phyloP scores from a whole-genome alignment of 2,888 invertebrate genomes.

The Coelopa pilipes region DNA sequence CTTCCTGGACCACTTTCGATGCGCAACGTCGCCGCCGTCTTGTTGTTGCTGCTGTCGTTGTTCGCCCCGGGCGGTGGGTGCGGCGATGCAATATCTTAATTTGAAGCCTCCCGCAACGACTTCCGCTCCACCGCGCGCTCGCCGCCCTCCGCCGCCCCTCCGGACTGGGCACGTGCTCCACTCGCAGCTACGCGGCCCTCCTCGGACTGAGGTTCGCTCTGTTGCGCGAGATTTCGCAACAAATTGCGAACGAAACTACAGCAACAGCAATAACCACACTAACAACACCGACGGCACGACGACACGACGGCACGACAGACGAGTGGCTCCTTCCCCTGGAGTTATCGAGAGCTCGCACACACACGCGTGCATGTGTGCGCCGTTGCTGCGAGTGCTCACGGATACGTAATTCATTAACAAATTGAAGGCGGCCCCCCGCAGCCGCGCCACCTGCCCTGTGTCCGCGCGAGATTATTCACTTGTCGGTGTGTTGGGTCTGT shows the following conservation, averaged over 20 bases:
- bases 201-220: background rate
- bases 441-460: slow-evolving; percentile 21
- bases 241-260: background rate
- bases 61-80: background rate
- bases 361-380: background rate
- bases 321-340: background rate
- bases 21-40: background rate
- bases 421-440: background rate
- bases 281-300: background rate
- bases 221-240: background rate
- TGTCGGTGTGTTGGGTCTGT: slow-evolving; percentile 19
- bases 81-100: slow-evolving; percentile 17
- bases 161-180: background rate
- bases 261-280: background rate
- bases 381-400: background rate
- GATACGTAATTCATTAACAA: slow-evolving; percentile 10
- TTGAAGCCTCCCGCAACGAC: slow-evolving; percentile 11
- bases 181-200: background rate
- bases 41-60: background rate
- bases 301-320: no score
- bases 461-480: background rate
- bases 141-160: no score
- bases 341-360: background rate
- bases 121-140: no score
- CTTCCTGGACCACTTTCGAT: no score